Evolutionary conservation across 2,113 vertebrate genomes (phyloP).

Genomic region (Syngnathus floridae): DNA sequence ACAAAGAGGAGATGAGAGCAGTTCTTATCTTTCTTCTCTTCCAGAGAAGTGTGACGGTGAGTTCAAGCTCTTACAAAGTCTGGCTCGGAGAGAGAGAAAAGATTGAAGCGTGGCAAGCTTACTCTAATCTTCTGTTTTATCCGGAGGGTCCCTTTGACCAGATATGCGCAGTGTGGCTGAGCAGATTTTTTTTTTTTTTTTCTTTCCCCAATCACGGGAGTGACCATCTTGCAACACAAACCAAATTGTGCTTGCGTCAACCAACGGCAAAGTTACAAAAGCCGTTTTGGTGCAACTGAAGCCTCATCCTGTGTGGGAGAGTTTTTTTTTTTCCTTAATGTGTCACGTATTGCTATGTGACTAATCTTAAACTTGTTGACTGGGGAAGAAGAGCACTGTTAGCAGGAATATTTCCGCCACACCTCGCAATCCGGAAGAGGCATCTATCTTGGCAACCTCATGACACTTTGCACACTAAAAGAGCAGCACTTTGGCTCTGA

Average conservation of each 20-base stretch:
- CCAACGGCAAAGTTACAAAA: conserved; percentile 30
- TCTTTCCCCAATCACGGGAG: no score
- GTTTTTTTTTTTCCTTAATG: conserved; percentile 11
- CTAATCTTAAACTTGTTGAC: conserved; percentile 28
- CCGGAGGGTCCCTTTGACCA: conserved; percentile 32
- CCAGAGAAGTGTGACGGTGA: conserved; percentile 17
- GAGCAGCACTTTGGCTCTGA: conserved; percentile 22
- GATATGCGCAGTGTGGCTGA: conserved; percentile 21
- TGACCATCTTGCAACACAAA: background rate
- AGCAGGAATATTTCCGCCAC: conserved; percentile 25
- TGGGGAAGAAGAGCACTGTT: conserved; percentile 32
- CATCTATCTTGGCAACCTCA: conserved; percentile 58
- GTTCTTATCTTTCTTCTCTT: conserved; percentile 28
- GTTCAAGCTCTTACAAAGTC: conserved; percentile 30
- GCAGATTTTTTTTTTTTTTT: background rate
- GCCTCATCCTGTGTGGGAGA: conserved; percentile 24
- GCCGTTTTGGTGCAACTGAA: conserved; percentile 5
- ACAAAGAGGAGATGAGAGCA: conserved; percentile 24
- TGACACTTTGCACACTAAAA: conserved; percentile 53
- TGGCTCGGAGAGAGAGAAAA: conserved; percentile 22
- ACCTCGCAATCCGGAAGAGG: conserved; percentile 39
- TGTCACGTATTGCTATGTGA: conserved; percentile 22
- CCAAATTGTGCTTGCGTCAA: conserved; percentile 9
- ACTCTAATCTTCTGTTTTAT: conserved; percentile 50
- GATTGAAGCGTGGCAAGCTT: conserved; percentile 34